phyloP scores from a whole-genome alignment of 2,797 vertebrate genomes.

The Propithecus deckenii region DNA sequence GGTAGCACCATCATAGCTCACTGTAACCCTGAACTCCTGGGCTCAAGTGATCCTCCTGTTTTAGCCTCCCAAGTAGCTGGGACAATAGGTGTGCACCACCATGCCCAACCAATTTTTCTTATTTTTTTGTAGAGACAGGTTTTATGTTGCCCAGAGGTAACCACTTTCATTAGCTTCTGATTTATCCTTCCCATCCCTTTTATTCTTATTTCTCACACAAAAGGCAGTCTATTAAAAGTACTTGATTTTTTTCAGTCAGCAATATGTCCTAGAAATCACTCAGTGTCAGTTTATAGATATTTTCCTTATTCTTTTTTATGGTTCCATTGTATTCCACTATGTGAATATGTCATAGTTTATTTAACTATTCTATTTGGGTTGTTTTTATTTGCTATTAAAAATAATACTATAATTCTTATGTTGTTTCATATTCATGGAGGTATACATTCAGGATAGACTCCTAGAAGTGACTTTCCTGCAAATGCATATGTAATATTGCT shows the following conservation, averaged over 20 bases:
- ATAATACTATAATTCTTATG: not conserved
- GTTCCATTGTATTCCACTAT: not conserved
- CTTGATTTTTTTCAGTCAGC: not conserved
- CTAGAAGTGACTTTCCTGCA: not conserved
- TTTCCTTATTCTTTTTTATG: not conserved
- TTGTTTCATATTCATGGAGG: conserved; percentile 13
- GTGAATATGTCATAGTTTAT: not conserved
- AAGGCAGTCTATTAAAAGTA: not conserved
- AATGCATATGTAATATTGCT: not conserved
- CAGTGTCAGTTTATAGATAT: not conserved
- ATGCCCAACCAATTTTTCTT: not conserved
- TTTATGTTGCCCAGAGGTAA: not conserved
- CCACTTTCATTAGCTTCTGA: conserved; percentile 24
- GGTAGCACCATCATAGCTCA: not conserved
- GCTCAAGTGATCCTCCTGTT: not conserved
- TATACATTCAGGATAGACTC: not conserved
- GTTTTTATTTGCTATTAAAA: conserved; percentile 45
- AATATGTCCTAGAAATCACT: not conserved
- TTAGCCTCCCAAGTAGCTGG: not conserved
- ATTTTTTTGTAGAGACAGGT: not conserved
- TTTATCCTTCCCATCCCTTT: not conserved
- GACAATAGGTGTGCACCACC: not conserved
- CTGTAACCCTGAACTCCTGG: not conserved
- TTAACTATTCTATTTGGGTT: not conserved
- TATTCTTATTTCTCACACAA: conserved; percentile 18